These are phyloP conservation scores for Spicauda simplicius DNA, from an alignment of 2,888 invertebrate species.

Conservation along the genomic window DNA sequence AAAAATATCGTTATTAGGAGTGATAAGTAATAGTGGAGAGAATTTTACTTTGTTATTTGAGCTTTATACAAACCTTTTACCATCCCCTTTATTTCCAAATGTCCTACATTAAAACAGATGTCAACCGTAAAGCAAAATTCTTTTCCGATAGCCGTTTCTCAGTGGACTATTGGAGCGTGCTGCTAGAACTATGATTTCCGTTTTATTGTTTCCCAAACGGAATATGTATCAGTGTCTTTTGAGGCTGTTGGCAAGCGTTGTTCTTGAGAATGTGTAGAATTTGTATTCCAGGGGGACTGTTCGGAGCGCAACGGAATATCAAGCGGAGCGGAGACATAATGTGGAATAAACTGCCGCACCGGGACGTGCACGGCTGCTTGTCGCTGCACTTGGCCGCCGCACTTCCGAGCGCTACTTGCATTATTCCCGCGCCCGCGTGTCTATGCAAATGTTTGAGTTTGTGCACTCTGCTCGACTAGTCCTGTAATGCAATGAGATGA, in stretches of 20 bases:
- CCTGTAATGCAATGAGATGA: slow-evolving; percentile 10
- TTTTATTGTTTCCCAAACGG: slow-evolving; percentile 29
- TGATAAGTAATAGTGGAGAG: too few species aligned
- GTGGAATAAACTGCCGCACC: slow-evolving; percentile 73
- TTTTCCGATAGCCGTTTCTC: slow-evolving; percentile 5
- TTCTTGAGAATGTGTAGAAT: slow-evolving; percentile 56
- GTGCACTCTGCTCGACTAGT: background rate
- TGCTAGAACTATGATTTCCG: slow-evolving; percentile 24
- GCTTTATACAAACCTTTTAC: background rate
- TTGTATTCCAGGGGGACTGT: slow-evolving; percentile 71
- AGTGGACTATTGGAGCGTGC: slow-evolving; percentile 6
- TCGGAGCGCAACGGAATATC: slow-evolving; percentile 69
- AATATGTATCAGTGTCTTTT: slow-evolving; percentile 42
- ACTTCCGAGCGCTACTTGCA: slow-evolving; percentile 24
- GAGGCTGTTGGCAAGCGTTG: slow-evolving; percentile 67
- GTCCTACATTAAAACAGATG: background rate
- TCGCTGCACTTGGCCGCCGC: slow-evolving; percentile 20
- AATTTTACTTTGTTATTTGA: too few species aligned
- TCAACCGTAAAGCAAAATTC: background rate
- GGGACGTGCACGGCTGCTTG: slow-evolving; percentile 61
- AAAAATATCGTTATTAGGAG: too few species aligned
- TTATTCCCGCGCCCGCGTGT: slow-evolving; percentile 17
- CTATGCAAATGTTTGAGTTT: slow-evolving; percentile 27
- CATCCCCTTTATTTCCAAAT: background rate
- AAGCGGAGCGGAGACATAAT: slow-evolving; percentile 73